Percentiles rank a stretch among this genome's conserved stretches.
Evolutionary conservation across 2,888 invertebrate species (phyloP).

Genomic region (Euplexia lucipara): DNA sequence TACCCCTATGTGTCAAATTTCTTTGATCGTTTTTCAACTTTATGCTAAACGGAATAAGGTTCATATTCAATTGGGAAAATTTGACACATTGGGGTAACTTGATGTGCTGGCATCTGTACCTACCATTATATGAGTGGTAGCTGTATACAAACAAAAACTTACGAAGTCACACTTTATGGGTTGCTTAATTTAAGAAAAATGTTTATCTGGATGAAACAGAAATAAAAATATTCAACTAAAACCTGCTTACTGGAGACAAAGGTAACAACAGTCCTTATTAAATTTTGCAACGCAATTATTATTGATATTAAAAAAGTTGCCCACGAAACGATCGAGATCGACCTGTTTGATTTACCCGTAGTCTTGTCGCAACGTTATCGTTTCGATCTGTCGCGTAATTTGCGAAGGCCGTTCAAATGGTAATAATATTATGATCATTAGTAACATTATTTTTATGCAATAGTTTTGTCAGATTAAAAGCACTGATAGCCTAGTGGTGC

Average conservation of each 20-base stretch:
- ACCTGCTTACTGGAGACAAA: neutral
- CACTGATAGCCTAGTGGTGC: too few relatives aligned
- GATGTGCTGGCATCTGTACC: too few relatives aligned
- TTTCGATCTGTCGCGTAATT: slow-evolving; percentile 48
- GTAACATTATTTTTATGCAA: slow-evolving; percentile 42
- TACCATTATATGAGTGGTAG: too few relatives aligned
- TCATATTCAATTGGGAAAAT: too few relatives aligned
- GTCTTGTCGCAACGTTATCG: slow-evolving; percentile 54
- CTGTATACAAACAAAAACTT: too few relatives aligned
- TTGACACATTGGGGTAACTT: too few relatives aligned
- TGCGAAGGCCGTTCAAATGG: slow-evolving; percentile 45
- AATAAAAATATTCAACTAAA: neutral
- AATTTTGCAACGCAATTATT: slow-evolving; percentile 36
- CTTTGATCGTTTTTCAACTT: too few relatives aligned
- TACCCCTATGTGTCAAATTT: too few relatives aligned
- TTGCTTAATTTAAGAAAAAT: neutral
- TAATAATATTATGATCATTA: slow-evolving; percentile 36
- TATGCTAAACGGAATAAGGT: too few relatives aligned
- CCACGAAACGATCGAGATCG: slow-evolving; percentile 46
- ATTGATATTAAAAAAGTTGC: slow-evolving; percentile 42
- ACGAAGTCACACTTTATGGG: too few relatives aligned
- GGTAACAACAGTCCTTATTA: neutral
- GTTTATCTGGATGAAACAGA: neutral
- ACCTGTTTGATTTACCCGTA: slow-evolving; percentile 35
- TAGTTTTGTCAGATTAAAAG: slow-evolving; percentile 6